Evolutionary conservation across 2,888 invertebrate species (phyloP).

Genomic region (Lycophotia porphyrea): DNA sequence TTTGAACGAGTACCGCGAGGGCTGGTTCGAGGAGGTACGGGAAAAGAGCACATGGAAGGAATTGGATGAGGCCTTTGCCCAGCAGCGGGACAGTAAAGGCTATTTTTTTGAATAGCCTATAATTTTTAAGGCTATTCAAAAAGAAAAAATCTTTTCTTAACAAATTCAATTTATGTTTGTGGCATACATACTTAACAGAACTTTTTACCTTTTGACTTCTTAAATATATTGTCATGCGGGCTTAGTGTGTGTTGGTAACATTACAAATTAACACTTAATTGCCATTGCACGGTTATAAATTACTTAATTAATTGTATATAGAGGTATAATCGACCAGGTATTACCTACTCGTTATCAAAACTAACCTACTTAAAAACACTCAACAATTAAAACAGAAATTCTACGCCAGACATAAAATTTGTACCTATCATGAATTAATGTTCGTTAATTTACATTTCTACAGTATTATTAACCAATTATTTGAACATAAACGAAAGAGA

Average conservation of each 20-base stretch:
- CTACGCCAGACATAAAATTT: constrained; percentile 20
- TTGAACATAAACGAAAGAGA: not conserved
- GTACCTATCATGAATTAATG: constrained; percentile 3
- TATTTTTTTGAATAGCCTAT: too few relatives aligned
- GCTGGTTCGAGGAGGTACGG: too few relatives aligned
- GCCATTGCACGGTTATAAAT: not conserved
- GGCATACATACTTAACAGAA: not conserved
- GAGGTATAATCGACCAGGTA: constrained; percentile 13
- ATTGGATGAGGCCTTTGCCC: too few relatives aligned
- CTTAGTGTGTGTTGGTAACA: not conserved
- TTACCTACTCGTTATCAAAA: constrained; percentile 47
- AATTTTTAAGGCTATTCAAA: too few relatives aligned
- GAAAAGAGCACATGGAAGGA: too few relatives aligned
- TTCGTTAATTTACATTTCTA: constrained; percentile 19
- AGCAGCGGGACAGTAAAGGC: too few relatives aligned
- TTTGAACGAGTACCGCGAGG: too few relatives aligned
- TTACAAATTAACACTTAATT: constrained; percentile 15
- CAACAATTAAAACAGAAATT: constrained; percentile 29
- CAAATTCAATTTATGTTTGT: not conserved
- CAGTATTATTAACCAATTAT: not conserved
- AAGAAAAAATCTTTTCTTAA: too few relatives aligned
- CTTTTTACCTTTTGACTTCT: not conserved
- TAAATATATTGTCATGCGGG: constrained; percentile 1
- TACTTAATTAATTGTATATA: too few relatives aligned
- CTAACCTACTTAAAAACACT: constrained; percentile 49